Conservation (phyloP, 2,113 vertebrate species). For the Tachuris rubrigastra region DNA sequence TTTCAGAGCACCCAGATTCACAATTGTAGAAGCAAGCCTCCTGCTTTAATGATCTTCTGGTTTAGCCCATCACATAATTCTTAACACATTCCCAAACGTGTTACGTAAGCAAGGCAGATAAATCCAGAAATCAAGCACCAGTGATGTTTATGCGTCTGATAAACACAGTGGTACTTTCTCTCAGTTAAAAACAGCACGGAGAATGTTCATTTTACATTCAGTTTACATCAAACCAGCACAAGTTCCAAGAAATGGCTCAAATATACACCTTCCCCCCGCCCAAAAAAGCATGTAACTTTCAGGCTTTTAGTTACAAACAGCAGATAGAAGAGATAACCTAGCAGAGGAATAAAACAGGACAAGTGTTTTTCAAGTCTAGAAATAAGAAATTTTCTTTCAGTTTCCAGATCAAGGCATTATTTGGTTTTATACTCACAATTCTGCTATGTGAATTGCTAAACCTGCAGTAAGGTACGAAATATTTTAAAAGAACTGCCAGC, state of each 20-base stretch:
- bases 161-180: background rate
- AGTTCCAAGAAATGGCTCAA: background rate
- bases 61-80: constrained; percentile 3
- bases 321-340: background rate
- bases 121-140: constrained; percentile 2
- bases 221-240: background rate
- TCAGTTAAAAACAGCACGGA: background rate
- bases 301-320: background rate
- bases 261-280: background rate
- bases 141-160: background rate
- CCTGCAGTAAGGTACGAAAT: background rate
- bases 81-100: background rate
- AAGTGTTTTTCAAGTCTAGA: background rate
- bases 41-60: constrained; percentile 21
- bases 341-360: background rate
- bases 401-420: background rate
- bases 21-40: constrained; percentile 27
- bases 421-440: background rate
- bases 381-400: background rate
- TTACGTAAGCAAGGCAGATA: background rate
- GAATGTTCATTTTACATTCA: background rate
- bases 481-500: background rate
- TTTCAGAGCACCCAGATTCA: constrained; percentile 53
- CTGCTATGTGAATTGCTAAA: background rate
- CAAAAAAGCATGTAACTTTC: background rate